A percentile compares a stretch with the other conserved stretches of the same genome.
phyloP scores from a whole-genome alignment of 2,888 invertebrate genomes.

The Lasioglossum oenotherae region DNA sequence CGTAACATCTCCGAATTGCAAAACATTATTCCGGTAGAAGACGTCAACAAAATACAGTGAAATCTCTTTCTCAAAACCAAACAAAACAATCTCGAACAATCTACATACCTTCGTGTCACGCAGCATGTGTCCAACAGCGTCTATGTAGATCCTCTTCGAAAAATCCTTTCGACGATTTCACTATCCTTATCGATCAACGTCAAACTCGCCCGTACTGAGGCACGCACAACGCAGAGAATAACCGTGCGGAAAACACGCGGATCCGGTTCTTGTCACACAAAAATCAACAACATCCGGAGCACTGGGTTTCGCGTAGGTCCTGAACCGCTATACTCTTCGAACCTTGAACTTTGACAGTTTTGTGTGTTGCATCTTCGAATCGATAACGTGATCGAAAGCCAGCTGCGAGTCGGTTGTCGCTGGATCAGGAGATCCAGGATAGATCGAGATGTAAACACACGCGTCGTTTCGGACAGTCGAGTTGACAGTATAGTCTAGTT shows the following conservation, averaged over 20 bases:
- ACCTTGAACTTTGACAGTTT: too few relatives aligned
- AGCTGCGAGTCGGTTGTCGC: background rate
- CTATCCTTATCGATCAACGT: background rate
- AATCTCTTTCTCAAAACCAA: background rate
- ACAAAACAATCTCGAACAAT: background rate
- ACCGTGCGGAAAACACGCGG: background rate
- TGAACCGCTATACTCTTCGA: too few relatives aligned
- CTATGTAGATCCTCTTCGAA: background rate
- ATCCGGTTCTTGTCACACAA: background rate
- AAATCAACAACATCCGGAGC: background rate
- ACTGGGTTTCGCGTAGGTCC: background rate
- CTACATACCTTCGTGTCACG: slow-evolving; percentile 20
- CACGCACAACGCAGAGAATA: background rate
- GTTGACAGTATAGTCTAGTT: slow-evolving; percentile 26
- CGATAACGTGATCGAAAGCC: background rate
- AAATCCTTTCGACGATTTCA: slow-evolving; percentile 10
- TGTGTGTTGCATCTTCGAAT: background rate
- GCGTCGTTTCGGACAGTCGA: background rate
- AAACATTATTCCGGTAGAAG: too few relatives aligned
- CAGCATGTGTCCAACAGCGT: background rate
- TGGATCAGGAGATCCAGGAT: background rate
- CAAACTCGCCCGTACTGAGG: background rate
- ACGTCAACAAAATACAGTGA: too few relatives aligned
- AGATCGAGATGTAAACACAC: slow-evolving; percentile 34
- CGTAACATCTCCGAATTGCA: too few relatives aligned